phyloP scores from a whole-genome alignment of 2,888 invertebrate species.

The Subacronicta megacephala region DNA sequence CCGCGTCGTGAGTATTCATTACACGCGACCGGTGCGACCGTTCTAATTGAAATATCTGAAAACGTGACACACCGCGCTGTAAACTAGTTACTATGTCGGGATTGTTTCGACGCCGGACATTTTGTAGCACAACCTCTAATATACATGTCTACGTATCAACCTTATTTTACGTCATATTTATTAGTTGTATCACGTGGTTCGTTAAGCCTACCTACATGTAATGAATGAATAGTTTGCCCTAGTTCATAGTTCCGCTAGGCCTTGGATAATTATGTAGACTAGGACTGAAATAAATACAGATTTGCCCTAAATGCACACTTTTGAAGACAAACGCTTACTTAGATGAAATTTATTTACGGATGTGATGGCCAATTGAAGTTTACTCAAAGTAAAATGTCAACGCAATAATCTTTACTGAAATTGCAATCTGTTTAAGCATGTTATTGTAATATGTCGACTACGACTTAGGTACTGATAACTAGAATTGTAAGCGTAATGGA shows the following conservation, averaged over 20 bases:
- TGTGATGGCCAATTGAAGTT: neutral
- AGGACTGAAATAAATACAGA: neutral
- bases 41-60: slow-evolving; percentile 54
- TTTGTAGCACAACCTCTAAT: neutral
- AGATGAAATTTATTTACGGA: neutral
- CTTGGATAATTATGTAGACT: neutral
- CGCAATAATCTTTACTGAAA: neutral
- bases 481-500: no score
- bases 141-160: neutral
- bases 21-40: slow-evolving; percentile 35
- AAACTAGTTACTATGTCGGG: no score
- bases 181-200: neutral
- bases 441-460: no score
- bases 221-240: neutral
- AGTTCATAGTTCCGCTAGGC: neutral
- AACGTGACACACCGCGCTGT: slow-evolving; percentile 27
- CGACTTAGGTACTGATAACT: no score
- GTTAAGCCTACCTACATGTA: neutral
- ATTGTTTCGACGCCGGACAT: neutral
- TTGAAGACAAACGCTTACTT: neutral
- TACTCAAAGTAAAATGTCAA: no score
- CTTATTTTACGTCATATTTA: neutral
- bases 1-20: slow-evolving; percentile 42
- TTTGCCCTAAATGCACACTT: neutral
- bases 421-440: no score